Percentiles rank a stretch among this genome's conserved stretches.
Evolutionary conservation across 2,797 vertebrate genomes (phyloP).

Genomic region (Clarias laeviceps): DNA sequence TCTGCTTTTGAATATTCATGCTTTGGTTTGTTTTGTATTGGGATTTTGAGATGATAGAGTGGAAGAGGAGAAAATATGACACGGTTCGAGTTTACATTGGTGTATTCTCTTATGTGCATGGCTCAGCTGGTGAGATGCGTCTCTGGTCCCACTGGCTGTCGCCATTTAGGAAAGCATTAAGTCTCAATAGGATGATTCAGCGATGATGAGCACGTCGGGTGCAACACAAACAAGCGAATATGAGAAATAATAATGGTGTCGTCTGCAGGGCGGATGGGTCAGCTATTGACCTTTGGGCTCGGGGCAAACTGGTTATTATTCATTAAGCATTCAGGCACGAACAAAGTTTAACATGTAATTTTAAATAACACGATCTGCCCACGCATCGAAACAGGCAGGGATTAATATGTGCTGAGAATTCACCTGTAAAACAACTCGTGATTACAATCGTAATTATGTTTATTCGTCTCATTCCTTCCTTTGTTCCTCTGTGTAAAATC

Average conservation of each 20-base stretch:
- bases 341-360: background rate
- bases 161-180: constrained; percentile 30
- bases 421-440: background rate
- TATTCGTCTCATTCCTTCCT: background rate
- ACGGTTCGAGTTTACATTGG: background rate
- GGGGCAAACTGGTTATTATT: background rate
- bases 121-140: constrained; percentile 23
- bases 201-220: background rate
- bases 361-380: background rate
- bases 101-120: constrained; percentile 13
- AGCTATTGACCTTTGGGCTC: background rate
- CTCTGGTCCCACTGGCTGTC: constrained; percentile 15
- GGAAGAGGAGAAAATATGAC: background rate
- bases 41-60: constrained; percentile 5
- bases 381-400: background rate
- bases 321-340: background rate
- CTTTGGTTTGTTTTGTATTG: background rate
- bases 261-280: constrained; percentile 11
- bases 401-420: background rate
- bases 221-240: constrained; percentile 4
- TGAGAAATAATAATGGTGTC: background rate
- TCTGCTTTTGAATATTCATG: constrained; percentile 10
- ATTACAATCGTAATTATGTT: constrained; percentile 13
- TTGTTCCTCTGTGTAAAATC: constrained; percentile 14
- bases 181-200: constrained; percentile 26